Evolutionary conservation across 2,113 vertebrate genomes (phyloP), one percentile per base, ranked within the genome.

Genomic region (Bettongia penicillata): DNA sequence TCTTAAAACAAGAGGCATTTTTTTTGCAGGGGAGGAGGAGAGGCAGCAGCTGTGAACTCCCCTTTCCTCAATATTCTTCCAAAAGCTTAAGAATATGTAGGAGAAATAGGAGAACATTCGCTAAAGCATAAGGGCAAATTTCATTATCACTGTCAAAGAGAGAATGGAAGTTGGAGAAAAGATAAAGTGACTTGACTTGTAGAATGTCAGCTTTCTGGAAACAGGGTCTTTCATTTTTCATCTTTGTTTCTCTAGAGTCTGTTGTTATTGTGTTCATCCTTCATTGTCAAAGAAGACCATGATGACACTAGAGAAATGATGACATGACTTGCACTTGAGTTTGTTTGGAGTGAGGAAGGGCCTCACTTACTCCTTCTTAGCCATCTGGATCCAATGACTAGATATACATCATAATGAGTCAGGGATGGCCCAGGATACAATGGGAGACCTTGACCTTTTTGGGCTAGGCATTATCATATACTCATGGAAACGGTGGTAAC

Each of bases 1-100:
- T 93, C 93, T 96, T 37, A 51, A 84, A 95, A 93, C 48, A 43
- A 68, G 95, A 97, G 91, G 10, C 11, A 94, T 93, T 97, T 98
- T 96, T 48, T 51, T 52, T 19, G 16, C n/a, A n/a, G 52, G 52
- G 61, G 26, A 8, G 12, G 19, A n/a, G 31, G 11, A 68, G 31
- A 77, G 14, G 16, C 12, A 77, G 14, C 16, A 19, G 0, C 14
- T 77, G 61, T 77, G 37, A n/a, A n/a, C 14, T 77, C 61, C 31
- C 37, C 14, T 19, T 77, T 19, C 37, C 14, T 19, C 61, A 77
- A 77, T 19, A n/a, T 22, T 77, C 14, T 77, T 77, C 14, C 61
- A 77, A 77, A 77, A 77, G 4, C 16, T n/a, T 77, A 77, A n/a
- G 26, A 57, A 1, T 1, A n/a, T n/a, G 16, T 77, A 37, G 1